Percentiles rank a stretch among this genome's conserved stretches.
Evolutionary conservation across 2,888 invertebrate species (phyloP).

Genomic region (Drosophila affinis): DNA sequence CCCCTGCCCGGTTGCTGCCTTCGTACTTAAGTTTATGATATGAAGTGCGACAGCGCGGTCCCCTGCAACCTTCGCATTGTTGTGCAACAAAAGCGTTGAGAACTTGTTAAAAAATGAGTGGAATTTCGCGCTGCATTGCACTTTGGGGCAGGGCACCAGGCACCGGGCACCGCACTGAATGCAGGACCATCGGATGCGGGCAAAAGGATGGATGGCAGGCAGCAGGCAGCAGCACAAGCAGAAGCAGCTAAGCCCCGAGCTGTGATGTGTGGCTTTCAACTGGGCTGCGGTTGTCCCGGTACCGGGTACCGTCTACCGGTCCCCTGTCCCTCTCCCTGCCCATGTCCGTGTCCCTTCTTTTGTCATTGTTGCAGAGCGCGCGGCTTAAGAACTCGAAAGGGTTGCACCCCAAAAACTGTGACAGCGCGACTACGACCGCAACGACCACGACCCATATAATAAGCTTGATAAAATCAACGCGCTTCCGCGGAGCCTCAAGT

Average conservation of each 20-base stretch:
- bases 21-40: constrained; percentile 58
- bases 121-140: constrained; percentile 81
- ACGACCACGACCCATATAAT: constrained; percentile 68
- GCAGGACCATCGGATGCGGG: constrained; percentile 26
- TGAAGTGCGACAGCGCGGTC: constrained; percentile 51
- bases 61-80: constrained; percentile 69
- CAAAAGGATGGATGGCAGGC: constrained; percentile 54
- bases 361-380: constrained; percentile 51
- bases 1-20: constrained; percentile 12
- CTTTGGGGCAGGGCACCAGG: constrained; percentile 45
- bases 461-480: constrained; percentile 77
- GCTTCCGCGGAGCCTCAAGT: constrained; percentile 36
- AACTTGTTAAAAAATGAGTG: constrained; percentile 79
- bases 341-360: constrained; percentile 25
- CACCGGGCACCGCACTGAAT: neutral
- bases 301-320: neutral
- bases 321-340: constrained; percentile 12
- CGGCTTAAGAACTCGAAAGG: constrained; percentile 59
- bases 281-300: constrained; percentile 37
- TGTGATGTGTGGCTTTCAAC: constrained; percentile 49
- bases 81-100: constrained; percentile 74
- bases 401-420: constrained; percentile 50
- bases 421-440: constrained; percentile 8
- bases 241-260: constrained; percentile 58
- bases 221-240: neutral